These are phyloP conservation scores for Craniophora ligustri DNA, from an alignment of 2,888 invertebrate genomes.

Conservation along the genomic window DNA sequence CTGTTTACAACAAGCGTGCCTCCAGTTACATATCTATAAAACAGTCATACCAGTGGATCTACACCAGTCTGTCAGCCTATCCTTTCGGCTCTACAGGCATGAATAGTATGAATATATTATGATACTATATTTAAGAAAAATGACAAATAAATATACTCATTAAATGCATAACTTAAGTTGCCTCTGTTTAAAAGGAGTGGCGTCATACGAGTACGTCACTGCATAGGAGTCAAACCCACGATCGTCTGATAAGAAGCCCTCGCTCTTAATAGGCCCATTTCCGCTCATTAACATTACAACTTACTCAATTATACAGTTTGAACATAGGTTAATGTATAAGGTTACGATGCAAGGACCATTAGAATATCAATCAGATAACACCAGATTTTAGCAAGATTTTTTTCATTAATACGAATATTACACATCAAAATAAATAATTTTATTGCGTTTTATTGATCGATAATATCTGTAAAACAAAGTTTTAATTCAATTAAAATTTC, in stretches of 20 bases:
- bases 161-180: background rate
- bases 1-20: no score
- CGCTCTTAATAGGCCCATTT: slow-evolving; percentile 38
- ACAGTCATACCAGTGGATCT: no score
- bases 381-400: background rate
- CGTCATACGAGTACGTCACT: slow-evolving; percentile 33
- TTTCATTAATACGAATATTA: no score
- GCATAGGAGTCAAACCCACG: slow-evolving; percentile 33
- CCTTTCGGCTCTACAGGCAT: no score
- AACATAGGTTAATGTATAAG: slow-evolving; percentile 8
- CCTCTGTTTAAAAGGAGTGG: background rate
- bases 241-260: slow-evolving; percentile 29
- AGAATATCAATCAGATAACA: slow-evolving; percentile 4
- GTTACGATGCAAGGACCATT: slow-evolving; percentile 16
- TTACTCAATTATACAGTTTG: slow-evolving; percentile 33
- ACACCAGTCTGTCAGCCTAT: no score
- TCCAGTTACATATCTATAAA: no score
- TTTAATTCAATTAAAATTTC: no score
- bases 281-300: slow-evolving; percentile 46
- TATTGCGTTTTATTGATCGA: no score
- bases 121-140: no score
- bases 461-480: no score
- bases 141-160: background rate
- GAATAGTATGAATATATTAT: no score
- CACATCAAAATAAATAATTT: no score